Base-by-base conservation (phyloP, 2,113 vertebrate genomes). In the Etia nguti region DNA sequence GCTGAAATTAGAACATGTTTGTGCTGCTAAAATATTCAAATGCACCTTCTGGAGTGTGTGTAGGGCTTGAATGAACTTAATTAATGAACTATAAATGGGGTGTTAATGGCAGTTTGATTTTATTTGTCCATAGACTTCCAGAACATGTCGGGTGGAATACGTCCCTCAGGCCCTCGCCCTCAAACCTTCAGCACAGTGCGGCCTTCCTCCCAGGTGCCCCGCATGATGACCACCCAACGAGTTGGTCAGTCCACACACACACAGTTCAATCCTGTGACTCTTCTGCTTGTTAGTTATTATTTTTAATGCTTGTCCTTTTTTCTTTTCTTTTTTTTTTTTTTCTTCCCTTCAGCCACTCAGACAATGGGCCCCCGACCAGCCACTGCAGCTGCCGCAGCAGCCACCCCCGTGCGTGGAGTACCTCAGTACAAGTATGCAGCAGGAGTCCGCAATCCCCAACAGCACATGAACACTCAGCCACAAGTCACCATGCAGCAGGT, bases 401-500 rank as follows among this genome's bases (percentile, higher is more conserved):
- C 96, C 8, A 90, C 97, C 83, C 97, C 97, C 1, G 97, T 99
- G 77, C 97, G 98, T 82, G 97, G 97, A 1, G 97, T 98, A 18
- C 97, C 98, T 7, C 98, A 99, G 84, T 99, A 99, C 95, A 99
- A 99, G 59, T 99, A 99, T 0, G 96, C 98, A 16, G 95, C 98
- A 0, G 98, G 98, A 13, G 98, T 99, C 29, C 97, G 98, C 85
- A 99, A 99, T 86, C 97, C 98, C 43, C 98, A 98, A 81, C 98
- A 98, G 38, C 98, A 99, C 92, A 96, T 99, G 73, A 96, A 95
- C 9, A 92, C 97, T 18, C 98, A 98, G 93, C 97, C 97, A 0
- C 98, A 98, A 83, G 98, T 98, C 24, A 94, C 97, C 88, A 97
- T 99, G 97, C 98, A 98, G 94, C 98, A 99, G 97, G 98, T 99